These are phyloP conservation scores for Neodiprion virginianus DNA, from an alignment of 1,140 invertebrate genomes.

Conservation along the genomic window DNA sequence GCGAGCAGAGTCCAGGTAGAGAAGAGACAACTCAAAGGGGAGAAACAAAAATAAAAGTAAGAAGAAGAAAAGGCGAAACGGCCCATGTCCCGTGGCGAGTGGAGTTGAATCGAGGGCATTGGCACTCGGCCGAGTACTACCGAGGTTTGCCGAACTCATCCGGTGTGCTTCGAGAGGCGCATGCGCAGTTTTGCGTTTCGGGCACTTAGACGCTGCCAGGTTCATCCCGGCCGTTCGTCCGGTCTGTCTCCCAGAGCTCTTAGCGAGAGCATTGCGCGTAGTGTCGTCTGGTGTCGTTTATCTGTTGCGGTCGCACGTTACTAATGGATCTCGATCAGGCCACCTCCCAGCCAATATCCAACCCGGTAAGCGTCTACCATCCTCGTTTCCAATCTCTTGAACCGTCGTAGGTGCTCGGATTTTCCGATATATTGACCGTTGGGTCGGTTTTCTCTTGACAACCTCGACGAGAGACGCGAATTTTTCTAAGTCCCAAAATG, in stretches of 20 bases:
- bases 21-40: background rate
- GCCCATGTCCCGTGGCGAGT: background rate
- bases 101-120: background rate
- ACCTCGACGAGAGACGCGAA: slow-evolving; percentile 57
- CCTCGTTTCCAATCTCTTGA: background rate
- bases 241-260: slow-evolving; percentile 25
- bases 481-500: slow-evolving; percentile 88
- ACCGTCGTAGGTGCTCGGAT: slow-evolving; percentile 28
- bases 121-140: background rate
- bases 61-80: background rate
- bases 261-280: slow-evolving; percentile 22
- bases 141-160: background rate
- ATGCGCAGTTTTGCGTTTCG: slow-evolving; percentile 42
- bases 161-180: slow-evolving; percentile 26
- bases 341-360: slow-evolving; percentile 31
- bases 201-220: slow-evolving; percentile 47
- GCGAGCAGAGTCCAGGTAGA: slow-evolving; percentile 1
- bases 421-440: slow-evolving; percentile 27
- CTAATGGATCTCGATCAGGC: slow-evolving; percentile 52
- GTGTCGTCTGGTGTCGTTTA: slow-evolving; percentile 34
- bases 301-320: slow-evolving; percentile 34
- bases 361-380: slow-evolving; percentile 46
- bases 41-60: background rate
- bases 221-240: background rate
- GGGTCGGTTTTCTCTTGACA: slow-evolving; percentile 47